Conservation (phyloP, 2,888 invertebrate species). For the Melieria picta region DNA sequence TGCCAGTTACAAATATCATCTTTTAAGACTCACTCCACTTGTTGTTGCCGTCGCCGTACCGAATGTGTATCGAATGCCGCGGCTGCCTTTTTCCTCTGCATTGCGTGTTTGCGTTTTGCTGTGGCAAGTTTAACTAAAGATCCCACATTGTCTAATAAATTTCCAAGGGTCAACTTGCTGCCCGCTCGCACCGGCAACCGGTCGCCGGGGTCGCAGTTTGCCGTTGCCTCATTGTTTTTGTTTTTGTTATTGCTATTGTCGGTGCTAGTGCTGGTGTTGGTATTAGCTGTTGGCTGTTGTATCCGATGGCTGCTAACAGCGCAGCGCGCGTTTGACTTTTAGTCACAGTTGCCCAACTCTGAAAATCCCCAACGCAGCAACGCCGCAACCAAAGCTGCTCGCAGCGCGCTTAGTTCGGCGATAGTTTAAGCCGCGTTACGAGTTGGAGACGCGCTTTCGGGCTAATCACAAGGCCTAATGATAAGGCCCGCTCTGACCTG, state of each 20-base stretch:
- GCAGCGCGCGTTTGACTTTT: background rate
- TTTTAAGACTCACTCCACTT: too few relatives aligned
- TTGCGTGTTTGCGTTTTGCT: background rate
- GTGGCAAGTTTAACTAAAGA: slow-evolving; percentile 10
- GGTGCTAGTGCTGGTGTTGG: slow-evolving; percentile 12
- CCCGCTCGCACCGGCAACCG: too few relatives aligned
- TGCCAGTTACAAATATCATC: too few relatives aligned
- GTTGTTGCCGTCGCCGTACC: too few relatives aligned
- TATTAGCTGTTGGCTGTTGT: background rate
- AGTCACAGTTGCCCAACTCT: slow-evolving; percentile 10
- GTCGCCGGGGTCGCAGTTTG: too few relatives aligned
- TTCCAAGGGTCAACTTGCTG: background rate
- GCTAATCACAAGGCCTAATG: slow-evolving; percentile 47
- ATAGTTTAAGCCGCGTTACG: too few relatives aligned
- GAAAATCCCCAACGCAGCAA: too few relatives aligned
- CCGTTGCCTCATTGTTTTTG: background rate
- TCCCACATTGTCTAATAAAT: background rate
- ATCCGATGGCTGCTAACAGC: background rate
- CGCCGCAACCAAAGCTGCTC: too few relatives aligned
- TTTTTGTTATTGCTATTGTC: slow-evolving; percentile 13
- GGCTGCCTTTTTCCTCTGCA: background rate
- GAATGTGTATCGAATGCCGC: too few relatives aligned
- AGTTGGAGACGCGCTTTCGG: background rate
- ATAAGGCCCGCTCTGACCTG: slow-evolving; percentile 56
- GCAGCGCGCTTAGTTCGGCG: too few relatives aligned